Conservation (phyloP, 2,797 vertebrate species). For the Sarcoramphus papa region DNA sequence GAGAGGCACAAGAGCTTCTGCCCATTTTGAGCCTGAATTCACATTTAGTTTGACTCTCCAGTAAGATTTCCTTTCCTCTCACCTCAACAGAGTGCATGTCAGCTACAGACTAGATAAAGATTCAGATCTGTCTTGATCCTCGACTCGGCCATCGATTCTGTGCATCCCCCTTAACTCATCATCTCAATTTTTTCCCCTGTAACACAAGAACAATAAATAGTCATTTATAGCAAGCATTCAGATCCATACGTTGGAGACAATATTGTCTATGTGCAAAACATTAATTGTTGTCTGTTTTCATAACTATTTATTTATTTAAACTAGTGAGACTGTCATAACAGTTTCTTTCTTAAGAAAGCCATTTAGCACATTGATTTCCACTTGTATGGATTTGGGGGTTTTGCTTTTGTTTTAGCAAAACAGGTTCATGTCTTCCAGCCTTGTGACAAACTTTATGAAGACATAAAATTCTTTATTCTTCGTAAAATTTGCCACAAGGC, state of each 20-base stretch:
- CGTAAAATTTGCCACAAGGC: background rate
- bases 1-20: background rate
- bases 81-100: background rate
- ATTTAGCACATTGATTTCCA: background rate
- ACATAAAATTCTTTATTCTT: background rate
- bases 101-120: background rate
- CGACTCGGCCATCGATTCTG: fast-evolving
- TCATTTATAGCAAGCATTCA: background rate
- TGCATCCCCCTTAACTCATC: background rate
- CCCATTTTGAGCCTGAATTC: background rate
- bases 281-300: background rate
- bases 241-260: background rate
- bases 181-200: background rate
- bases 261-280: background rate
- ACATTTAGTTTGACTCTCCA: background rate
- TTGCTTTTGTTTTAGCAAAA: background rate
- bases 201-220: background rate
- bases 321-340: background rate
- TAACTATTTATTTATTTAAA: background rate
- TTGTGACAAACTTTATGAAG: background rate
- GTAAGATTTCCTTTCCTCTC: background rate
- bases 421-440: background rate
- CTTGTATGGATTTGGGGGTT: background rate
- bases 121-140: background rate
- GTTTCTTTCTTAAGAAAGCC: background rate